Percentiles rank a stretch among this genome's conserved stretches.
phyloP scores from a whole-genome alignment of 2,113 vertebrate genomes.

The Elephantulus edwardii region DNA sequence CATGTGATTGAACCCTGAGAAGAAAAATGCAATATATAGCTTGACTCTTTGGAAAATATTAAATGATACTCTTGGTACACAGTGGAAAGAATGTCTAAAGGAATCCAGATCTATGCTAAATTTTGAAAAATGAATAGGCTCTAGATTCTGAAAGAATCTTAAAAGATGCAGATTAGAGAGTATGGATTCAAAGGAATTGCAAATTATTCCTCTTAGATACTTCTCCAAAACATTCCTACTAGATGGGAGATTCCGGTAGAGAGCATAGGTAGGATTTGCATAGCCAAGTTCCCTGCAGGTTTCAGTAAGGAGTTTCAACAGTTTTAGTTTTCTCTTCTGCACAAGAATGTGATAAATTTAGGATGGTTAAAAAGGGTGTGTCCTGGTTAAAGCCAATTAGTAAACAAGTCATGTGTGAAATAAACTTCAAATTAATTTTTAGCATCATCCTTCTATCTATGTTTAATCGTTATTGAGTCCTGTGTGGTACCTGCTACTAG shows the following conservation, averaged over 20 bases:
- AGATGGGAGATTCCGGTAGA: background rate
- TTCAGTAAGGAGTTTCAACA: background rate
- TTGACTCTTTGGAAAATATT: background rate
- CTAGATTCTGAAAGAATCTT: background rate
- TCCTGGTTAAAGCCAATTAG: too few species aligned
- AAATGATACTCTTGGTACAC: background rate
- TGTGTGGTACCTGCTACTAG: too few species aligned
- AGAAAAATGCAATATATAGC: background rate
- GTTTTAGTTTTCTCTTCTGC: background rate
- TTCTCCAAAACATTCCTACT: too few species aligned
- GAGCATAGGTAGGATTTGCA: background rate
- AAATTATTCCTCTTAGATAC: background rate
- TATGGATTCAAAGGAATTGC: background rate
- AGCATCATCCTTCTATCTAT: too few species aligned
- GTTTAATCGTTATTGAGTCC: too few species aligned
- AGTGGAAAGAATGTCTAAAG: background rate
- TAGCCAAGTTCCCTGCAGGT: background rate
- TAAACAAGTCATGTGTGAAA: too few species aligned
- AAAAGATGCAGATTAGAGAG: rapidly evolving
- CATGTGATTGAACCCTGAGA: background rate
- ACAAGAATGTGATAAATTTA: too few species aligned
- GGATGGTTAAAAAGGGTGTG: too few species aligned
- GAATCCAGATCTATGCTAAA: background rate
- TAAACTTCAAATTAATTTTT: too few species aligned
- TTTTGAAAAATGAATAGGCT: background rate